Evolutionary conservation across 2,113 vertebrate genomes (phyloP).

Genomic region (Marmota flaviventris): DNA sequence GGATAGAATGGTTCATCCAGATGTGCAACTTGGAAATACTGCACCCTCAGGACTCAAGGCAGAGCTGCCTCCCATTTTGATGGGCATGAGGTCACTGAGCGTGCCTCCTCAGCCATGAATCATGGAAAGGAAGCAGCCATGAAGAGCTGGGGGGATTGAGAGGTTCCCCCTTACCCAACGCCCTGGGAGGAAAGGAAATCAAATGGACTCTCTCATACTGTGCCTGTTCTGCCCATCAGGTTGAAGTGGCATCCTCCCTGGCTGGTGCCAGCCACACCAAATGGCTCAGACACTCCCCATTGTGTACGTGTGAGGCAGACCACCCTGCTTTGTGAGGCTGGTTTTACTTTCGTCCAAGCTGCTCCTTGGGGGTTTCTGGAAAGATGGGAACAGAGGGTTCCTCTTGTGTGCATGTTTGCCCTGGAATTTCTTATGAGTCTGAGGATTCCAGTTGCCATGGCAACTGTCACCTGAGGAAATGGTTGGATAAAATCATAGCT

Average conservation of each 20-base stretch:
- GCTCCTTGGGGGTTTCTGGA: neutral
- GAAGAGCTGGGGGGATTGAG: neutral
- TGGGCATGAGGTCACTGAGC: neutral
- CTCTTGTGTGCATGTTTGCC: conserved; percentile 73
- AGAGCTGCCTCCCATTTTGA: neutral
- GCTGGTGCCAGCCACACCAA: accelerated
- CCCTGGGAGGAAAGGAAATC: neutral
- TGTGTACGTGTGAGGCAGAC: accelerated
- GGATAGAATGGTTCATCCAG: neutral
- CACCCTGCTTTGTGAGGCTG: neutral
- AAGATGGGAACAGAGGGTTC: neutral
- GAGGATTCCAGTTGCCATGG: conserved; percentile 46
- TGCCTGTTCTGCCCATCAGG: neutral
- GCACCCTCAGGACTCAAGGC: neutral
- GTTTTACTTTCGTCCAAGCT: neutral
- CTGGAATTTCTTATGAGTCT: conserved; percentile 84
- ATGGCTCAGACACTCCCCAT: neutral
- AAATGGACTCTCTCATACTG: neutral
- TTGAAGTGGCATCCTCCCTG: neutral
- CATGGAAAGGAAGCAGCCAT: neutral
- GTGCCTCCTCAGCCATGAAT: neutral
- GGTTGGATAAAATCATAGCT: conserved; percentile 77
- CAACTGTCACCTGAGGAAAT: conserved; percentile 84
- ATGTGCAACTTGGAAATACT: conserved; percentile 11
- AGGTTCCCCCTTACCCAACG: neutral